A percentile compares a stretch with the other conserved stretches of the same genome.
phyloP scores from a whole-genome alignment of 2,797 vertebrate species.

The Sus cebifrons region DNA sequence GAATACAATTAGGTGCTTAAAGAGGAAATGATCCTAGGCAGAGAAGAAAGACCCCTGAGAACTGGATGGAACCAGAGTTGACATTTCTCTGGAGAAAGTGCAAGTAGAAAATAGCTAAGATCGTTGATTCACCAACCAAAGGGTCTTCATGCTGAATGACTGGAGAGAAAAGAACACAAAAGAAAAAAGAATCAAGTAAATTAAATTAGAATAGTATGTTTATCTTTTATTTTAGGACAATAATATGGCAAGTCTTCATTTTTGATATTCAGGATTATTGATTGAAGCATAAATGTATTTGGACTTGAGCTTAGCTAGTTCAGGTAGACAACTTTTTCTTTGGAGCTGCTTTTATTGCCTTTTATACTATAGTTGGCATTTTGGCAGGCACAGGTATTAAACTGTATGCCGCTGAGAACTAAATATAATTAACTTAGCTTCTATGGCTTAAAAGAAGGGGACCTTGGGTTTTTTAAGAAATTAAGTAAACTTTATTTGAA shows the following conservation, averaged over 20 bases:
- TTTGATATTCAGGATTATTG: constrained; percentile 40
- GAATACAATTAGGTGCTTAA: not conserved
- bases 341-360: constrained; percentile 1
- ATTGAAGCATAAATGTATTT: constrained; percentile 42
- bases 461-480: constrained; percentile 39
- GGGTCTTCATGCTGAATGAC: not conserved
- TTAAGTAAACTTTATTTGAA: constrained; percentile 68
- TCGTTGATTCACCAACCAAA: not conserved
- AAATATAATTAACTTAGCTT: constrained; percentile 65
- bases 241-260: not conserved
- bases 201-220: not conserved
- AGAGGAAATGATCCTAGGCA: not conserved
- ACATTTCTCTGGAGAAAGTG: not conserved
- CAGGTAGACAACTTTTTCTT: constrained; percentile 75
- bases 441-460: constrained; percentile 44
- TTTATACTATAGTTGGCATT: constrained; percentile 76
- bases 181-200: not conserved
- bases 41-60: not conserved
- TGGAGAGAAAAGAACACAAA: not conserved
- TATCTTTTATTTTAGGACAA: constrained; percentile 39
- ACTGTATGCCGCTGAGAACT: constrained; percentile 64
- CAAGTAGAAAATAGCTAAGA: not conserved
- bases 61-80: not conserved
- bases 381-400: constrained; percentile 63
- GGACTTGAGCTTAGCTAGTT: constrained; percentile 52